Conservation (phyloP, 2,888 invertebrate species). For the Perithous albicinctus region DNA sequence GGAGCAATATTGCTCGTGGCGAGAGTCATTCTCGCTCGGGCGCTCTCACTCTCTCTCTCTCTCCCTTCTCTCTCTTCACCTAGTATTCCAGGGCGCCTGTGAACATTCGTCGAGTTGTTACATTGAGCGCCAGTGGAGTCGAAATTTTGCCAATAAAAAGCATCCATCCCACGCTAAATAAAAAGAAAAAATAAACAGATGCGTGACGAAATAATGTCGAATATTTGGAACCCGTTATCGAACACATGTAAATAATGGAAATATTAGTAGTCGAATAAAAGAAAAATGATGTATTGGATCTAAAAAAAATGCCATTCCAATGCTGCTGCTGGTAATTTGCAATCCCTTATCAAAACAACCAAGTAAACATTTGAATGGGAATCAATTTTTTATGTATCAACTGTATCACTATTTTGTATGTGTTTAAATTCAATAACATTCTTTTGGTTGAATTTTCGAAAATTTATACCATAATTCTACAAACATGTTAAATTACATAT, state of each 20-base stretch:
- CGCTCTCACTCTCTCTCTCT: too few species aligned
- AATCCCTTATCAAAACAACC: too few species aligned
- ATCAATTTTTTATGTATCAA: too few species aligned
- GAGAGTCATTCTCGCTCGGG: neutral
- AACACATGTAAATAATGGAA: neutral
- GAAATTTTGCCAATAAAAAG: conserved; percentile 1
- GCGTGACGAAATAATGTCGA: neutral
- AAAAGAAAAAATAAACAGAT: neutral
- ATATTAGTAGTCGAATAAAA: neutral
- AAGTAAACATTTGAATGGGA: too few species aligned
- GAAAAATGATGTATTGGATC: neutral
- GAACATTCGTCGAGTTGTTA: conserved; percentile 9
- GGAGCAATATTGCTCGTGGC: conserved; percentile 12
- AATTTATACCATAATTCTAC: too few species aligned
- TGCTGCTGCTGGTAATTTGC: too few species aligned
- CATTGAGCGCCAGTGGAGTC: neutral
- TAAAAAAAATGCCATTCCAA: neutral
- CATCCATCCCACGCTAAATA: neutral
- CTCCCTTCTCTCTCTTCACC: neutral
- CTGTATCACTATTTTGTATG: too few species aligned
- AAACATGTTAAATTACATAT: too few species aligned
- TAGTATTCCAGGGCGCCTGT: neutral
- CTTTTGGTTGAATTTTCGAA: too few species aligned
- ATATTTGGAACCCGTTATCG: neutral
- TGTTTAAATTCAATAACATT: too few species aligned